Evolutionary conservation across 2,797 vertebrate genomes (phyloP).

Genomic region (Thamnophis elegans): DNA sequence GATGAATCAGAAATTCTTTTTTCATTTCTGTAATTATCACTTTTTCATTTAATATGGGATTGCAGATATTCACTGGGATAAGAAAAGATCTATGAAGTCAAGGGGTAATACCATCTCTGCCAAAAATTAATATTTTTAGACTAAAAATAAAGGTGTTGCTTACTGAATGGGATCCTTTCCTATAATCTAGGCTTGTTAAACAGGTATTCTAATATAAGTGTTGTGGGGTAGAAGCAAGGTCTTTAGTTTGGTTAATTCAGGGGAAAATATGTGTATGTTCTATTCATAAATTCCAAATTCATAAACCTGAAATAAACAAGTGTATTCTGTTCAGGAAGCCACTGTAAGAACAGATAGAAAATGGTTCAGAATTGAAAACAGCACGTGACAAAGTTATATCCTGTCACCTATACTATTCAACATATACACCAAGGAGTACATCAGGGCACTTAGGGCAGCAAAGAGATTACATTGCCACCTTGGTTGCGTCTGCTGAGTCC

Average conservation of each 20-base stretch:
- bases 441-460: too few species aligned
- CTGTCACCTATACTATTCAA: too few species aligned
- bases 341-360: neutral
- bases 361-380: neutral
- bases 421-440: too few species aligned
- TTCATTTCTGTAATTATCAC: neutral
- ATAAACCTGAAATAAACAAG: neutral
- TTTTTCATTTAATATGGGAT: constrained; percentile 15
- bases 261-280: neutral
- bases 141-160: constrained; percentile 9
- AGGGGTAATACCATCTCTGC: neutral
- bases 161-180: neutral
- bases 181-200: fast-evolving
- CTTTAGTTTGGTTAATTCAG: neutral
- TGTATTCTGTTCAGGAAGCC: neutral
- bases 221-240: neutral
- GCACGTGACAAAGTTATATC: neutral
- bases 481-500: too few species aligned
- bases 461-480: too few species aligned
- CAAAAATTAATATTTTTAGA: constrained; percentile 12
- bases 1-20: neutral
- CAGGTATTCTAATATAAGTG: neutral
- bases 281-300: neutral
- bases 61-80: constrained; percentile 1
- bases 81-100: constrained; percentile 24